These are phyloP conservation scores for Nasonia vitripennis DNA, from an alignment of 1,140 invertebrate genomes.

Conservation along the genomic window DNA sequence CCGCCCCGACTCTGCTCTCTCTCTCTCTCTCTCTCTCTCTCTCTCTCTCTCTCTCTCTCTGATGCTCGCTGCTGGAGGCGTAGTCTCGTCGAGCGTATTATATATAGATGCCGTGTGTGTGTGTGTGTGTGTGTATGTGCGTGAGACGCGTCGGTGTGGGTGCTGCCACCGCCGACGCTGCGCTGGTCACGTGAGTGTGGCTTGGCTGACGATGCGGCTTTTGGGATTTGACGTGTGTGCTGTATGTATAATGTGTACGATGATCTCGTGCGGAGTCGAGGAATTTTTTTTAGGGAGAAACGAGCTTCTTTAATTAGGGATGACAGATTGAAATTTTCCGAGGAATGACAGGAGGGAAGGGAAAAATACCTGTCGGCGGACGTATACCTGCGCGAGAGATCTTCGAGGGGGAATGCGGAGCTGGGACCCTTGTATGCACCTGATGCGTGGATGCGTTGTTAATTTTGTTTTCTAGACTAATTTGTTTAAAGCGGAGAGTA, in stretches of 20 bases:
- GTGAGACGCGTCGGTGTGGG: background rate
- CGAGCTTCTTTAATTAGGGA: too few relatives aligned
- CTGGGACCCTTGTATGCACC: too few relatives aligned
- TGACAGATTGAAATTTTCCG: too few relatives aligned
- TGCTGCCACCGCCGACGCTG: conserved; percentile 20
- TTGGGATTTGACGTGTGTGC: conserved; percentile 19
- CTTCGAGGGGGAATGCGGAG: too few relatives aligned
- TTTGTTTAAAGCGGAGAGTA: too few relatives aligned
- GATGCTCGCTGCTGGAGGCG: conserved; percentile 1
- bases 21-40: background rate
- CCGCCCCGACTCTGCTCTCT: conserved; percentile 6
- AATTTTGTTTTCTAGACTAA: too few relatives aligned
- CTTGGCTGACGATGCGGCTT: conserved; percentile 28
- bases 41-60: background rate
- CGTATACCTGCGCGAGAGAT: too few relatives aligned
- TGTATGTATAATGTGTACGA: background rate
- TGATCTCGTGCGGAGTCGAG: background rate
- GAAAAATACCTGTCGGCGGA: too few relatives aligned
- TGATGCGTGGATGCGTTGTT: too few relatives aligned
- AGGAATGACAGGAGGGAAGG: too few relatives aligned
- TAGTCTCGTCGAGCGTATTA: conserved; percentile 3
- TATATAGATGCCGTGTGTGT: background rate
- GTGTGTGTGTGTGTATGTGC: background rate
- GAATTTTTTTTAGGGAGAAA: background rate
- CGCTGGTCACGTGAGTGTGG: conserved; percentile 38